Percentiles rank a stretch among this genome's conserved stretches.
Evolutionary conservation across 2,113 vertebrate genomes (phyloP).

Genomic region (Melanerpes formicivorus): DNA sequence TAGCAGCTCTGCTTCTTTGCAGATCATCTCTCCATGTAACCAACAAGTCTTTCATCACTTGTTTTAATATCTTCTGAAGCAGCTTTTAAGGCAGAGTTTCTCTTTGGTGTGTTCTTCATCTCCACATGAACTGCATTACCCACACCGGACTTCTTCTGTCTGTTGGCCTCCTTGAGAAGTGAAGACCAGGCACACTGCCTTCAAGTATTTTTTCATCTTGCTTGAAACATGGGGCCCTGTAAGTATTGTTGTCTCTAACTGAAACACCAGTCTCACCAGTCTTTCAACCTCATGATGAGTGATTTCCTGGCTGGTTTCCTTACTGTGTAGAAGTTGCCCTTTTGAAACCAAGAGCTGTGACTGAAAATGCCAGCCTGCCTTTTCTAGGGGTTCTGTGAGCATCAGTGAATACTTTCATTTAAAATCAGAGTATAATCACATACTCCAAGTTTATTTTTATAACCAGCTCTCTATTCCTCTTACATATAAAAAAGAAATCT

Average conservation of each 20-base stretch:
- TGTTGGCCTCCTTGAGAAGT: neutral
- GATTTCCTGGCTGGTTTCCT: neutral
- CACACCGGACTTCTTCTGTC: neutral
- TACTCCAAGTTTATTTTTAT: neutral
- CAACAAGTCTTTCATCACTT: neutral
- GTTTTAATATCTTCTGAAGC: neutral
- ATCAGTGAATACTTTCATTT: neutral
- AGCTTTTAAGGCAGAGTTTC: neutral
- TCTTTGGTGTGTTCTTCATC: neutral
- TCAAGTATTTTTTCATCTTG: neutral
- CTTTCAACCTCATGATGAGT: neutral
- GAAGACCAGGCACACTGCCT: accelerated
- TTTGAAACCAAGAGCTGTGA: neutral
- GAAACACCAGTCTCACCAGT: neutral
- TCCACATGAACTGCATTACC: neutral
- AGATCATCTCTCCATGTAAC: neutral
- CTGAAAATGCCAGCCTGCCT: neutral
- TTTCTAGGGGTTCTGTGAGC: neutral
- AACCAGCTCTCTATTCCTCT: neutral
- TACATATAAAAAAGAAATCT: neutral
- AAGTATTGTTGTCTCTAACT: neutral
- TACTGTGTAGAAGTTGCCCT: neutral
- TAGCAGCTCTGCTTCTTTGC: neutral
- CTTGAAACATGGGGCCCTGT: neutral
- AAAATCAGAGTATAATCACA: neutral